Evolutionary conservation across 2,797 vertebrate species (phyloP), one percentile per base, ranked within the genome.

Genomic region (Bucorvus abyssinicus): DNA sequence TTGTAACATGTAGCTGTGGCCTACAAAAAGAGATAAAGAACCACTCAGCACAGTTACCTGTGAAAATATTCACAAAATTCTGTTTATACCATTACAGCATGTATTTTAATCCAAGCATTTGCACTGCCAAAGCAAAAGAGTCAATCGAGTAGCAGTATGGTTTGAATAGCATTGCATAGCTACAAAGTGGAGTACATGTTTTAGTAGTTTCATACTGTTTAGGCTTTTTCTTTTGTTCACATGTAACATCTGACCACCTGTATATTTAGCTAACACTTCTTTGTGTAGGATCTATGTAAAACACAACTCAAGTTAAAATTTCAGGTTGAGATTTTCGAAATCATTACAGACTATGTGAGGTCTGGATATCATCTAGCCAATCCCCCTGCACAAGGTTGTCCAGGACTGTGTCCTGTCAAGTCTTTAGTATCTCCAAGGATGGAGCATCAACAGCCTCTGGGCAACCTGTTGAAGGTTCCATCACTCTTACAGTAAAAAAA

Each of bases 181-280:
- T 67, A 18, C 12, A 3, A 27, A 7, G 38, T 5, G 7, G 2
- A 45, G 44, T 12, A 36, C 0, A 0, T 7, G 18, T 4, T 59
- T 45, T 7, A 38, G 76, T 50, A 49, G 47, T 14, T 82, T 32
- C 45, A 55, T 29, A 4, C 12, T 5, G 18, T 2, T n/a, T 12
- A 65, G 27, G 17, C 20, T 42, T 44, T 12, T 65, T 42, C 12
- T 40, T 10, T 23, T 50, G n/a, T 55, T 63, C 55, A 36, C 20
- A 38, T 24, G 38, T 24, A 56, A 40, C 7, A 14, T 10, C 40
- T 44, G 24, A 53, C 47, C 84, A 86, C 73, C 52, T 84, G 60
- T 10, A 23, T 34, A 52, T 38, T 71, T 4, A 34, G 30, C 57
- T 75, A 87, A 55, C 7, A 2, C 19, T 10, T 52, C 57, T 75